phyloP scores from a whole-genome alignment of 2,888 invertebrate species.

The Hypselothyrea guttata region DNA sequence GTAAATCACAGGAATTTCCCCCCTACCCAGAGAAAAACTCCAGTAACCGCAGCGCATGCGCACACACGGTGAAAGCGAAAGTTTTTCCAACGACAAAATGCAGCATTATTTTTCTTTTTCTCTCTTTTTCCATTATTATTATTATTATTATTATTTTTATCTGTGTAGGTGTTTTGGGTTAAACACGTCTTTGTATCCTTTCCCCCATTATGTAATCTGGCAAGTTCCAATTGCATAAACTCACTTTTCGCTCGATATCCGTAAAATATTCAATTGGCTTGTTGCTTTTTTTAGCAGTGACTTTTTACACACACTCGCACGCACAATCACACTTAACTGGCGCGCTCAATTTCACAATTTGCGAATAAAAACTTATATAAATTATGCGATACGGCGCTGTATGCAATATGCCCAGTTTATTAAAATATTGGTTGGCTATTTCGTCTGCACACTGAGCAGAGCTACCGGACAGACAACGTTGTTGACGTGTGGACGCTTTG shows the following conservation, averaged over 20 bases:
- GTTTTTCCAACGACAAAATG: constrained; percentile 59
- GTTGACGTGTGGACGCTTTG: constrained; percentile 80
- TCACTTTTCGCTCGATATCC: constrained; percentile 47
- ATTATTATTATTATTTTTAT: constrained; percentile 11
- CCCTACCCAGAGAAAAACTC: constrained; percentile 46
- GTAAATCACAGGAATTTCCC: too few relatives aligned
- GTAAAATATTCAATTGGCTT: constrained; percentile 13
- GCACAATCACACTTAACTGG: constrained; percentile 13
- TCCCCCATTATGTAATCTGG: constrained; percentile 46
- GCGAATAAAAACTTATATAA: constrained; percentile 70
- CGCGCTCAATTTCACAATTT: constrained; percentile 62
- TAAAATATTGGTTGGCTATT: constrained; percentile 9
- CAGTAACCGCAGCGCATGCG: constrained; percentile 31
- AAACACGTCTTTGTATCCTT: constrained; percentile 35
- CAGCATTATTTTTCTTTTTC: constrained; percentile 2
- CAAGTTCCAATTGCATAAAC: constrained; percentile 21
- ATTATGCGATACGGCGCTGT: constrained; percentile 39
- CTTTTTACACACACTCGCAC: too few relatives aligned
- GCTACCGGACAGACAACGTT: constrained; percentile 58
- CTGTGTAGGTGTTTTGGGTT: constrained; percentile 25
- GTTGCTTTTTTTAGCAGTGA: too few relatives aligned
- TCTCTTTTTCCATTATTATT: too few relatives aligned
- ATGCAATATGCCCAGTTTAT: constrained; percentile 47
- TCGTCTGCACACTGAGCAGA: constrained; percentile 14
- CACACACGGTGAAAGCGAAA: constrained; percentile 79